Conservation (phyloP, 2,888 invertebrate genomes). For the Sphecodes monilicornis region DNA sequence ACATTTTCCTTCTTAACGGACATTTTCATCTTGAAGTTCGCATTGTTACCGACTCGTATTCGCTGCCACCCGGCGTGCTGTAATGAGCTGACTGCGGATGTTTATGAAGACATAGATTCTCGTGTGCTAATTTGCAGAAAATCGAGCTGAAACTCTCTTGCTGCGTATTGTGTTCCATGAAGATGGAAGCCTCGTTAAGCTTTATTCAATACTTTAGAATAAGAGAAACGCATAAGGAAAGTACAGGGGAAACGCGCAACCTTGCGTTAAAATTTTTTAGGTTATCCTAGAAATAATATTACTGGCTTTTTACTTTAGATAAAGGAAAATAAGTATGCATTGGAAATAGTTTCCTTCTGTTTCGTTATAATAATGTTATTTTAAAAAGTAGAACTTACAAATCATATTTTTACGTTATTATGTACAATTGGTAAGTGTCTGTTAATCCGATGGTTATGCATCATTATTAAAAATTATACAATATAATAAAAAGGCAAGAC, state of each 20-base stretch:
- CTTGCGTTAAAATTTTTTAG: neutral
- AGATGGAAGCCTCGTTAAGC: neutral
- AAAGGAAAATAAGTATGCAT: neutral
- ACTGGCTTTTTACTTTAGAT: neutral
- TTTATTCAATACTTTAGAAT: too few species aligned
- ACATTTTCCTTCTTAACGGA: constrained; percentile 1
- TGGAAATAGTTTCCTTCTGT: neutral
- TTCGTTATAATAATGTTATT: neutral
- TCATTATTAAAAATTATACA: neutral
- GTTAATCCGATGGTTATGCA: neutral
- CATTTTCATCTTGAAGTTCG: constrained; percentile 5
- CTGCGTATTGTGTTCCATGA: neutral
- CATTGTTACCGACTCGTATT: constrained; percentile 3
- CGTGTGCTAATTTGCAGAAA: neutral
- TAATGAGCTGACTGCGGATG: constrained; percentile 5
- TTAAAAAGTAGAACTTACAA: neutral
- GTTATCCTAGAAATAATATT: neutral
- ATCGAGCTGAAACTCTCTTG: neutral
- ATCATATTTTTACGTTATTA: too few species aligned
- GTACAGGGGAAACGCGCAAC: neutral
- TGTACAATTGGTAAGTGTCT: too few species aligned
- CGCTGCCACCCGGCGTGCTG: neutral
- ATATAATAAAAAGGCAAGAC: too few species aligned
- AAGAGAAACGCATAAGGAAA: too few species aligned
- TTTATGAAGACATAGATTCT: constrained; percentile 5